Percentiles rank a stretch among this genome's conserved stretches.
These are phyloP conservation scores for Chloroceryle amazona DNA, from an alignment of 2,797 vertebrate species.

Conservation along the genomic window DNA sequence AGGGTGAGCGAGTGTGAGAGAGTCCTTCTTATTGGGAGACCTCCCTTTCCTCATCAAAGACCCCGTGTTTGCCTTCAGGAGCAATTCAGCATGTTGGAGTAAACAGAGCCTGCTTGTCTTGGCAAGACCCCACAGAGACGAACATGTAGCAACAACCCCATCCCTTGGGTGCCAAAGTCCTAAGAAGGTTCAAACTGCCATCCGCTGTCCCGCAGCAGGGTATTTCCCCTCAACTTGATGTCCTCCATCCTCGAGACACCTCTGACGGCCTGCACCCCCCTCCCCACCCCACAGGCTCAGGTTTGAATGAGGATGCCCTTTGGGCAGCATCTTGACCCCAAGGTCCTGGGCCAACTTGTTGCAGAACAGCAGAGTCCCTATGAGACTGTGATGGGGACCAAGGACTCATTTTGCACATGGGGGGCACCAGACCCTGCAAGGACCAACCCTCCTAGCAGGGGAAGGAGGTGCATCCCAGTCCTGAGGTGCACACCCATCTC, in stretches of 20 bases:
- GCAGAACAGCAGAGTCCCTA: background rate
- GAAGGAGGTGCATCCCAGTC: background rate
- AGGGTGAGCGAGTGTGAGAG: background rate
- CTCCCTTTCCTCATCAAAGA: background rate
- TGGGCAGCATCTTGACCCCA: background rate
- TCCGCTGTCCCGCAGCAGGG: background rate
- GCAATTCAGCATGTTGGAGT: background rate
- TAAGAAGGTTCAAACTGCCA: background rate
- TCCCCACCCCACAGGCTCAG: background rate
- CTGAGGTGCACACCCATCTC: background rate
- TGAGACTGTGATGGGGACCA: background rate
- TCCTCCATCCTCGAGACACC: background rate
- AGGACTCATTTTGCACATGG: background rate
- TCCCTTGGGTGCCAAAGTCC: background rate
- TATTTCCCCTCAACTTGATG: background rate
- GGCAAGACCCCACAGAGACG: background rate
- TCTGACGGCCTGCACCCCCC: background rate
- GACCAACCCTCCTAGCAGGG: background rate
- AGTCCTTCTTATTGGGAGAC: background rate
- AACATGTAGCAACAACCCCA: background rate
- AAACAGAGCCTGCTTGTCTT: background rate
- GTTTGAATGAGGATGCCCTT: background rate
- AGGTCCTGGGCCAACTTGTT: background rate
- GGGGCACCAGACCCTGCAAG: background rate
- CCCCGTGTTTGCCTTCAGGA: background rate